Base-by-base conservation (phyloP, 2,113 vertebrate species). In the Hepsetus odoe region DNA sequence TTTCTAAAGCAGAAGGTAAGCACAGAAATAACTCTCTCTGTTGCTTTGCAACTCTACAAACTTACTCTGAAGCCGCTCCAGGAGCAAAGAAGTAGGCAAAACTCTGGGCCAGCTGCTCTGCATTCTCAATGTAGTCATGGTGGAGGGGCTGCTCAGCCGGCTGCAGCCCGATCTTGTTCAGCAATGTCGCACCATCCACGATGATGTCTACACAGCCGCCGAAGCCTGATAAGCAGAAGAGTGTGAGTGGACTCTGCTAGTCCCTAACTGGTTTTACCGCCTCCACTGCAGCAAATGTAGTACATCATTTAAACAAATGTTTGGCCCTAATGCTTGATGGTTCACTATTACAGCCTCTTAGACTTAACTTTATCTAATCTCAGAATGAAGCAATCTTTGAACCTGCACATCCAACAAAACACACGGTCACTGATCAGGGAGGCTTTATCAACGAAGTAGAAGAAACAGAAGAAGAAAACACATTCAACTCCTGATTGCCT, bases 11-110 rank as follows among this genome's bases (percentile, higher is more conserved):
- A 2, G 22, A 69, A 30, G 12, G 5, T 51, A 28, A 14, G 0
- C 16, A 14, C 10, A 38, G n/a, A 10, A 69, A 4, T 16, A 0
- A 26, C 56, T 30, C 18, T 38, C 30, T n/a, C 32, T n/a, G 12
- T 13, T n/a, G n/a, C n/a, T n/a, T n/a, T n/a, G n/a, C n/a, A n/a
- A 62, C 3, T 33, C 9, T 6, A 6, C 30, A 26, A 10, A 86
- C 94, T 94, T 84, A 95, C 94, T 95, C 94, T 73, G 94, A 92
- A 76, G 94, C 94, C 9, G 94, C 94, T 76, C 94, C 94, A 0
- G 94, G 93, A 38, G 91, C 90, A 71, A 95, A 95, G 81, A 95
- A 95, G 86, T 93, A 95, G 55, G 92, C 92, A 67, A 95, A 95
- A 87, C 94, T 95, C 88, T 95, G 86, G 24, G 92, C 89, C 40